Evolutionary conservation across 2,113 vertebrate species (phyloP).

Genomic region (Dermatemys mawii): DNA sequence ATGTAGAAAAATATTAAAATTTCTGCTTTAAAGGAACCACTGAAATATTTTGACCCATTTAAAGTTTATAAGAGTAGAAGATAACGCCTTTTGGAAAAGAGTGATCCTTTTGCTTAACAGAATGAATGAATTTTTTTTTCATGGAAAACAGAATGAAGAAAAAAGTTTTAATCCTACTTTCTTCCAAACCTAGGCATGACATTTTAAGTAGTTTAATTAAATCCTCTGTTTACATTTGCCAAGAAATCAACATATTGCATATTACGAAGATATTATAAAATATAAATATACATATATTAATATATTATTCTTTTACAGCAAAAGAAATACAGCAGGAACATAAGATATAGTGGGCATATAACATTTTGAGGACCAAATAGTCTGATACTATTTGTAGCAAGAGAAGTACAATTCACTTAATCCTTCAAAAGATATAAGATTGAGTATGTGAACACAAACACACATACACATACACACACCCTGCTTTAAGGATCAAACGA

Average conservation of each 20-base stretch:
- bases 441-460: background rate
- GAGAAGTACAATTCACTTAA: background rate
- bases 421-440: background rate
- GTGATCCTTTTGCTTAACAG: background rate
- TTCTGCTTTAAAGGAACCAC: background rate
- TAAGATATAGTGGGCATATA: fast-evolving
- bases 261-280: background rate
- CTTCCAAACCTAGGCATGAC: background rate
- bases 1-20: fast-evolving
- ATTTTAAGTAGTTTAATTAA: background rate
- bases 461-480: background rate
- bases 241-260: background rate
- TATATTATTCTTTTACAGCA: background rate
- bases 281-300: too few relatives aligned
- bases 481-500: background rate
- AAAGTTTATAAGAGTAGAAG: background rate
- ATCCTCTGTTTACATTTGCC: background rate
- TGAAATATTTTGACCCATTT: background rate
- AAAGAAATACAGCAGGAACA: background rate
- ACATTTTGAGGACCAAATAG: background rate
- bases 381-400: background rate
- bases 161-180: background rate
- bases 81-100: background rate
- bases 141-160: background rate
- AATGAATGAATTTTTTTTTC: background rate